phyloP scores from a whole-genome alignment of 2,888 invertebrate genomes.

The Amphipoea lucens region DNA sequence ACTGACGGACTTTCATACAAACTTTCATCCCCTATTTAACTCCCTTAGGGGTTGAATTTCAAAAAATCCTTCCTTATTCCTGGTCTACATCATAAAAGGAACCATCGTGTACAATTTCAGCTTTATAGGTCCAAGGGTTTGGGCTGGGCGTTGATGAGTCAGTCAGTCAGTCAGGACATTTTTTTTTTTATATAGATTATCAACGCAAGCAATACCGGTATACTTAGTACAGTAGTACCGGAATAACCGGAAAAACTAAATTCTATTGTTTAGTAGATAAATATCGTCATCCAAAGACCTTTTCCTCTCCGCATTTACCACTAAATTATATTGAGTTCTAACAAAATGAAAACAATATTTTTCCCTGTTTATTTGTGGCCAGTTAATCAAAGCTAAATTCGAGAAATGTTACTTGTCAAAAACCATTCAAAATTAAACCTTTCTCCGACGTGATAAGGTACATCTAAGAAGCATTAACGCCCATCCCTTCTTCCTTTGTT shows the following conservation, averaged over 20 bases:
- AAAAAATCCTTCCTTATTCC: too few relatives aligned
- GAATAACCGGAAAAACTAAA: background rate
- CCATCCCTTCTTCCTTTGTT: constrained; percentile 20
- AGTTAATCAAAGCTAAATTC: constrained; percentile 33
- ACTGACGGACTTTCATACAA: too few relatives aligned
- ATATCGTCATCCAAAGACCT: background rate
- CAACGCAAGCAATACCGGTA: too few relatives aligned
- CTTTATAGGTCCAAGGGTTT: too few relatives aligned
- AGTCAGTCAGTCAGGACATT: too few relatives aligned
- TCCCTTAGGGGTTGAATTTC: too few relatives aligned
- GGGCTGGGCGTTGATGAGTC: too few relatives aligned
- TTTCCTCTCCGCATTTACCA: background rate
- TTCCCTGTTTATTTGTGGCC: constrained; percentile 30
- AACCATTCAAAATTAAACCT: constrained; percentile 24
- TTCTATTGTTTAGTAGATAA: background rate
- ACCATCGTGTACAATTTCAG: too few relatives aligned
- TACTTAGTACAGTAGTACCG: background rate
- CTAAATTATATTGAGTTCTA: constrained; percentile 14
- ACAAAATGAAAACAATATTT: constrained; percentile 15
- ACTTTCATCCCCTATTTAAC: too few relatives aligned
- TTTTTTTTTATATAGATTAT: too few relatives aligned
- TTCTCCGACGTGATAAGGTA: constrained; percentile 9
- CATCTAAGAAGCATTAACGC: background rate
- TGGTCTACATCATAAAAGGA: too few relatives aligned
- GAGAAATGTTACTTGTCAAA: constrained; percentile 6